Conservation (phyloP, 2,113 vertebrate genomes). For the Lophochroa leadbeateri region DNA sequence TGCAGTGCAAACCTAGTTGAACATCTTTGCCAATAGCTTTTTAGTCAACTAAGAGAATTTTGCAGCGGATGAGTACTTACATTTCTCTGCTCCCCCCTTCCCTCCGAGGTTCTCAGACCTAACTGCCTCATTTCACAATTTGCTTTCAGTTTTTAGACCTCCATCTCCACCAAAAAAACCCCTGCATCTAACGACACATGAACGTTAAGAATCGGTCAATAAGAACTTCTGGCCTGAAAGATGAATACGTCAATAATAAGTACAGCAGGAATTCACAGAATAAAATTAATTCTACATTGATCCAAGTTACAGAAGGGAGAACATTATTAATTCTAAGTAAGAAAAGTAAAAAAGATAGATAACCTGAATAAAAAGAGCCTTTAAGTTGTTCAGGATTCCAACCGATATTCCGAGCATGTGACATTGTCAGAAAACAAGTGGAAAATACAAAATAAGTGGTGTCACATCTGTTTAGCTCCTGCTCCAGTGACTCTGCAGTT, state of each 20-base stretch:
- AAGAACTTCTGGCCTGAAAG: not conserved
- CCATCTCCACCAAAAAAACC: accelerated
- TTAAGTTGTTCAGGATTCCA: not conserved
- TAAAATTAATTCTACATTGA: not conserved
- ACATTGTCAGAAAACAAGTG: conserved; percentile 10
- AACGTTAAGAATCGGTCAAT: not conserved
- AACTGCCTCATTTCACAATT: not conserved
- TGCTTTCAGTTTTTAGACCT: not conserved
- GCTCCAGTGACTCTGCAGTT: conserved; percentile 40
- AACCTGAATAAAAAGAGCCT: not conserved
- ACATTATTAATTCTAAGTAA: not conserved
- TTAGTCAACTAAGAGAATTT: not conserved
- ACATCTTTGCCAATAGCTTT: not conserved
- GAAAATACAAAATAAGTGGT: conserved; percentile 37
- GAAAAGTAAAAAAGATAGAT: not conserved
- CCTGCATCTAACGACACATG: not conserved
- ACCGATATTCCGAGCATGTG: not conserved
- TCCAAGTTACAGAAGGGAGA: not conserved
- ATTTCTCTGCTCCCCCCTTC: not conserved
- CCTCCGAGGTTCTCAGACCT: not conserved
- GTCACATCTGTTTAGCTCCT: conserved; percentile 50
- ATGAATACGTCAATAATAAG: not conserved
- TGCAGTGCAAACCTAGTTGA: not conserved
- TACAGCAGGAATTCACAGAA: not conserved
- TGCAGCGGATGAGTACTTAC: not conserved